Conservation (phyloP, 30 jellyfish, hydroid and myxozoan genomes). For the Turritopsis rubra region DNA sequence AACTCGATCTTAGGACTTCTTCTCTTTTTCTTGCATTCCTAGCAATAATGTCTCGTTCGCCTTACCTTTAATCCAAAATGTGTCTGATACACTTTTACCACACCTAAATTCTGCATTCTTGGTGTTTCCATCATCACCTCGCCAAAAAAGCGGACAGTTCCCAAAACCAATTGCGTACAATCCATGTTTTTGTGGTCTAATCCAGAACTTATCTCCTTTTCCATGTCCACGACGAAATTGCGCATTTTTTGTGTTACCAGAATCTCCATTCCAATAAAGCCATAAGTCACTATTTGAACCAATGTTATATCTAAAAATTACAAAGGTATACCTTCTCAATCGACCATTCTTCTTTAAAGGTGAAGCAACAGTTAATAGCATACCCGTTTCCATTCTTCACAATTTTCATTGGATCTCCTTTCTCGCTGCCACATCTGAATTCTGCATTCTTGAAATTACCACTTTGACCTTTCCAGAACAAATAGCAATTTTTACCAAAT, state of each 20-base stretch:
- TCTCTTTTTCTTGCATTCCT: neutral
- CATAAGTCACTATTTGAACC: neutral
- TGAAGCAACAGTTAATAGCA: neutral
- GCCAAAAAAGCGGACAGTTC: slow-evolving; percentile 2
- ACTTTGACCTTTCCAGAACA: neutral
- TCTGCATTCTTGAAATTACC: neutral
- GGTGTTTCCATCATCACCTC: slow-evolving; percentile 4
- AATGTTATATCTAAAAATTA: neutral
- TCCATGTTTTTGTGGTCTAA: neutral
- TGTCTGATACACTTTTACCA: neutral
- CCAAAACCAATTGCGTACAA: neutral
- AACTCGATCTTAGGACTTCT: too few species aligned
- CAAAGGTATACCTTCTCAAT: too few species aligned
- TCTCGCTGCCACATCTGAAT: slow-evolving; percentile 1
- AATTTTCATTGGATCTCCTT: slow-evolving; percentile 14
- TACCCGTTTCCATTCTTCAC: neutral
- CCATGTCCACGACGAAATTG: neutral
- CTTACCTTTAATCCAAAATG: slow-evolving; percentile 5
- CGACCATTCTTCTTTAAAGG: too few species aligned
- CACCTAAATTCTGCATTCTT: slow-evolving; percentile 5
- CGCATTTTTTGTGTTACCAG: slow-evolving; percentile 1
- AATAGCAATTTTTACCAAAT: neutral
- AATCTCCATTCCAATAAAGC: slow-evolving; percentile 2
- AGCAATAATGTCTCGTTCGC: neutral
- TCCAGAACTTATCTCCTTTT: neutral